A percentile compares a stretch with the other conserved stretches of the same genome.
These are phyloP conservation scores for Leucopsar rothschildi DNA, from an alignment of 2,113 vertebrate species.

Conservation along the genomic window DNA sequence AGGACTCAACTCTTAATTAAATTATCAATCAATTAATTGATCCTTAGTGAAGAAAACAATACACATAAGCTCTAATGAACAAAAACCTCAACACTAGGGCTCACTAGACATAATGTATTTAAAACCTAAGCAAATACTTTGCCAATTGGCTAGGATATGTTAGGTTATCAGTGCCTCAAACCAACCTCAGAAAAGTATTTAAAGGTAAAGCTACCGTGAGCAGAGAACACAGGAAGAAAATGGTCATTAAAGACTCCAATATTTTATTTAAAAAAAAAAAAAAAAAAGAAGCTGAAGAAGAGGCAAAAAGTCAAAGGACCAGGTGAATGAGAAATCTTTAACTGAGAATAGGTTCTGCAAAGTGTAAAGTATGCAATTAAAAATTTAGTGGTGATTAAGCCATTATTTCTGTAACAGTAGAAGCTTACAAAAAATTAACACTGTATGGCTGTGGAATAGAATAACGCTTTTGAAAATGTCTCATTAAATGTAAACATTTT, in stretches of 20 bases:
- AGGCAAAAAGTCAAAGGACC: constrained; percentile 15
- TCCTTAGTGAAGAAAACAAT: background rate
- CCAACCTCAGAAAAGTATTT: background rate
- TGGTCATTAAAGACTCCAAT: background rate
- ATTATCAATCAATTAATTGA: background rate
- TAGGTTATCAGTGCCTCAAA: background rate
- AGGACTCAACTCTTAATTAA: background rate
- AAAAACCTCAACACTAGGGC: background rate
- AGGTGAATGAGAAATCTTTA: background rate
- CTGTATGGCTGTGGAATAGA: background rate
- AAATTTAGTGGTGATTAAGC: background rate
- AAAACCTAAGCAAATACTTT: background rate
- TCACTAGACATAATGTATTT: background rate
- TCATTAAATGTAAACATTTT: background rate
- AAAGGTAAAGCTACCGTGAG: background rate
- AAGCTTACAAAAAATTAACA: background rate
- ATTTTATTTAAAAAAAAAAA: background rate
- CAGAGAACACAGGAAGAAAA: background rate
- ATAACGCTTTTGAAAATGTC: background rate
- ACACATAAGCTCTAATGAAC: background rate
- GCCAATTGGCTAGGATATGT: background rate
- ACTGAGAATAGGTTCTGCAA: background rate
- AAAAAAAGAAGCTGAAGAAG: background rate
- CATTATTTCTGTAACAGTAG: background rate
- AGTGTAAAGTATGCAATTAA: background rate